Conservation (phyloP, 1,140 invertebrate genomes). For the Zaprionus africanus region DNA sequence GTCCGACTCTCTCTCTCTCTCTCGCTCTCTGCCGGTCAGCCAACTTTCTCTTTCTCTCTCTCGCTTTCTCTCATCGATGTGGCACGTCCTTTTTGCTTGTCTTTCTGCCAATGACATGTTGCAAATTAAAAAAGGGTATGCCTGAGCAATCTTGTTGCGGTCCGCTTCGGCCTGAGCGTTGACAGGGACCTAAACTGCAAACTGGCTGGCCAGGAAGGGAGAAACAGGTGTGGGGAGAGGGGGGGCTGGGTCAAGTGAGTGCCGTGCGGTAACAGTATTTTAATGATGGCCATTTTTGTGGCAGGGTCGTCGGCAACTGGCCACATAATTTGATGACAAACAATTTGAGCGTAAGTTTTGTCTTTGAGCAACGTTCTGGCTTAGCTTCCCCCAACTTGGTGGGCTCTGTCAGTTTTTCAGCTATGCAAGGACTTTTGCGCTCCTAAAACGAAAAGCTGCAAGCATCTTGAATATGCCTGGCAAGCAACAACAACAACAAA, state of each 20-base stretch:
- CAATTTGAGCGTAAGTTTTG: constrained; percentile 72
- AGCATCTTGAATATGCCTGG: constrained; percentile 66
- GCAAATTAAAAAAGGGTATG: constrained; percentile 83
- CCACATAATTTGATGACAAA: constrained; percentile 81
- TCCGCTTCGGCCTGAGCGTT: constrained; percentile 46
- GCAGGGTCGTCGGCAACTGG: constrained; percentile 55
- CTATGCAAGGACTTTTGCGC: constrained; percentile 42
- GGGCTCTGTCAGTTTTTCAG: neutral
- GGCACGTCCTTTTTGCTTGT: constrained; percentile 68
- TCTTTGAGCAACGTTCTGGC: constrained; percentile 56
- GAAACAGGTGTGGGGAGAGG: neutral
- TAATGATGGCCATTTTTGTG: constrained; percentile 75
- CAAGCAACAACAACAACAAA: neutral
- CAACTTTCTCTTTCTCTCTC: neutral
- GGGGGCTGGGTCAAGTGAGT: constrained; percentile 43
- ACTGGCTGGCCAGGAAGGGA: neutral
- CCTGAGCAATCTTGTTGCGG: constrained; percentile 78
- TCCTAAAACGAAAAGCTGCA: constrained; percentile 37
- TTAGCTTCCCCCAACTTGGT: constrained; percentile 19
- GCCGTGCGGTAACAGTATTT: constrained; percentile 72
- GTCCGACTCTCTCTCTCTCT: neutral
- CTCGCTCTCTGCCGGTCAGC: neutral
- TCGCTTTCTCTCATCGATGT: constrained; percentile 30
- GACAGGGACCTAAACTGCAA: constrained; percentile 10
- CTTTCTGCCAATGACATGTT: constrained; percentile 81